Base-by-base conservation (phyloP, 1,140 invertebrate species). In the Anoplolepis gracilipes region DNA sequence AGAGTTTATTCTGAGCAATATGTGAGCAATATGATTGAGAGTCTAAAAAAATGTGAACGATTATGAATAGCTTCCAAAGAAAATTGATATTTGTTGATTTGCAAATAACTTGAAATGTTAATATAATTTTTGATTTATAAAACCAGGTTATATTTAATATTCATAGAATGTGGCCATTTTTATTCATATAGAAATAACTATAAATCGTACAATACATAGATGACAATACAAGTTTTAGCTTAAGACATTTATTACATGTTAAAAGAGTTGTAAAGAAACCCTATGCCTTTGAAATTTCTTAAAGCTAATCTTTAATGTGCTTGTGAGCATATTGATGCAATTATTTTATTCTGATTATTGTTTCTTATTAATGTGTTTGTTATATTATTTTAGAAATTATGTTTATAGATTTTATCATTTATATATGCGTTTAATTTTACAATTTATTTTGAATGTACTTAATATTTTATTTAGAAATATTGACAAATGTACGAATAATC, bases 351-450 rank as follows among this genome's bases (percentile, higher is more conserved):
- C 7, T 7, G 62, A 49, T 53, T 16, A 79, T 55, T 36, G n/a
- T 55, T 67, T 79, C 5, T 25, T 69, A 69, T 79, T 65, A 46
- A 11, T 36, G 13, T 77, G 16, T 78, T 53, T 76, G 57, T 76
- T 78, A 55, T 67, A 79, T 53, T 55, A 69, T 55, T 69, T 79
- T 79, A 10, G 16, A 2, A 69, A 69, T 79, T 55, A 77, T 8
- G 59, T 77, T 78, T 78, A 79, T n/a, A 55, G 28, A 67, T 77
- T 62, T 77, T 77, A 11, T 42, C 46, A n/a, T 78, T 78, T 78
- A 78, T 67, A 49, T 49, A 36, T 65, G 13, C 13, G 10, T 78
- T 78, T 36, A 53, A 69, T 79, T 53, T 28, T 13, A n/a, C n/a
- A 4, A 55, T 39, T 25, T 69, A 69, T 55, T 69, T 79, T 69